Evolutionary conservation across 2,113 vertebrate species (phyloP).

Genomic region (Eubucco bourcierii): DNA sequence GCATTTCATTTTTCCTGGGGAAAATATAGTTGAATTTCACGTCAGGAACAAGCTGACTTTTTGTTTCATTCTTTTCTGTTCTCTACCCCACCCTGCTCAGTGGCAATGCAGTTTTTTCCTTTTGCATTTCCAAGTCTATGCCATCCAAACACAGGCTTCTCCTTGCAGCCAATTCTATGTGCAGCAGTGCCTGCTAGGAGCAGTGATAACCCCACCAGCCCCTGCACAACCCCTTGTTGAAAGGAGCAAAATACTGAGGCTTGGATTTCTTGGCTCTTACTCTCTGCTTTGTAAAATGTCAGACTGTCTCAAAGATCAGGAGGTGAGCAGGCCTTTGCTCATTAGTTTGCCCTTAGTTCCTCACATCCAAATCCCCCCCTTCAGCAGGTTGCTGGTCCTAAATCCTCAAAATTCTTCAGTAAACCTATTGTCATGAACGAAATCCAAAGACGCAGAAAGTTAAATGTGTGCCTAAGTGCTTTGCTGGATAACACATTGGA

Average conservation of each 20-base stretch:
- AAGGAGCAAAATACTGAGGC: background rate
- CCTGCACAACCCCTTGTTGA: background rate
- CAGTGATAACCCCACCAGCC: background rate
- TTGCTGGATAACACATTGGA: background rate
- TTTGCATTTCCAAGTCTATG: slow-evolving; percentile 60
- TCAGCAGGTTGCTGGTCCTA: background rate
- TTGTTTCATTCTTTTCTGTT: slow-evolving; percentile 39
- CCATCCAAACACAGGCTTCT: slow-evolving; percentile 38
- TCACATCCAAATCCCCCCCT: background rate
- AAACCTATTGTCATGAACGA: background rate
- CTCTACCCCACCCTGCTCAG: slow-evolving; percentile 38
- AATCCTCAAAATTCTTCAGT: background rate
- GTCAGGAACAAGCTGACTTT: background rate
- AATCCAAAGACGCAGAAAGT: background rate
- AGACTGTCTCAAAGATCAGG: background rate
- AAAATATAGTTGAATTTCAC: slow-evolving; percentile 59
- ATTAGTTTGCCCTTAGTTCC: background rate
- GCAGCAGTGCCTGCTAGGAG: background rate
- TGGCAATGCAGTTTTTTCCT: slow-evolving; percentile 60
- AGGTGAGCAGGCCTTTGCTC: background rate
- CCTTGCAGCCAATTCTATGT: slow-evolving; percentile 29
- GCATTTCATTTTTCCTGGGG: slow-evolving; percentile 46
- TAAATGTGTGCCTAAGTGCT: background rate
- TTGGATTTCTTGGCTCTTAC: background rate
- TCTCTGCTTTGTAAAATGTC: background rate